Percentiles rank a stretch among this genome's conserved stretches.
Evolutionary conservation across 2,113 vertebrate genomes (phyloP).

Genomic region (Phoenicopterus ruber): DNA sequence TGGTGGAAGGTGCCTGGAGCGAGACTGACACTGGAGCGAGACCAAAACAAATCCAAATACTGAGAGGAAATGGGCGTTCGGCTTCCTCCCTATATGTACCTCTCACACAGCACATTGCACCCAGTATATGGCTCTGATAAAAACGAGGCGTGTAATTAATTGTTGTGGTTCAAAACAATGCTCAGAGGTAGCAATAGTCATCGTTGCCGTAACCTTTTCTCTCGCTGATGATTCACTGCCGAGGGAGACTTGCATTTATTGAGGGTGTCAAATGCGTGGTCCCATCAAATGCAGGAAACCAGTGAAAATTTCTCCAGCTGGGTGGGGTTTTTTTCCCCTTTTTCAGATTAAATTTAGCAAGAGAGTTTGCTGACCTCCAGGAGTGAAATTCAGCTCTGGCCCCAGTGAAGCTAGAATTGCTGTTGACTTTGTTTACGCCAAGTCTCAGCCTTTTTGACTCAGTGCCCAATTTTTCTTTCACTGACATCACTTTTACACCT

Average conservation of each 20-base stretch:
- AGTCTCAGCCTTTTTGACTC: background rate
- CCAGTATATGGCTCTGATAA: background rate
- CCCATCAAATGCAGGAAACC: background rate
- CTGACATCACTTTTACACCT: background rate
- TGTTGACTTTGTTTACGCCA: background rate
- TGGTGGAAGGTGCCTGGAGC: slow-evolving; percentile 33
- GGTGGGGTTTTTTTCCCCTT: fast-evolving
- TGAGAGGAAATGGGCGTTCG: slow-evolving; percentile 63
- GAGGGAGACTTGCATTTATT: background rate
- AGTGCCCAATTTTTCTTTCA: background rate
- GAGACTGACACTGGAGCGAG: background rate
- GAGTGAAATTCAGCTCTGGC: background rate
- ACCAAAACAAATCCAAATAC: slow-evolving; percentile 50
- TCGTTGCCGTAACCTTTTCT: background rate
- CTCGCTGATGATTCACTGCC: background rate
- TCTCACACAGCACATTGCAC: slow-evolving; percentile 15
- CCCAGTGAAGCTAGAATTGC: background rate
- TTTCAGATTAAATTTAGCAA: background rate
- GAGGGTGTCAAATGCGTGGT: background rate
- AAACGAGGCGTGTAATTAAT: background rate
- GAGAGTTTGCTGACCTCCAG: background rate
- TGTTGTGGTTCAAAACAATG: background rate
- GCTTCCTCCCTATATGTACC: slow-evolving; percentile 52
- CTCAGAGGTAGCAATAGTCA: background rate
- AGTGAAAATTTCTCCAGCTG: background rate